Conservation (phyloP, 2,113 vertebrate species). For the Tetraodon nigroviridis region DNA sequence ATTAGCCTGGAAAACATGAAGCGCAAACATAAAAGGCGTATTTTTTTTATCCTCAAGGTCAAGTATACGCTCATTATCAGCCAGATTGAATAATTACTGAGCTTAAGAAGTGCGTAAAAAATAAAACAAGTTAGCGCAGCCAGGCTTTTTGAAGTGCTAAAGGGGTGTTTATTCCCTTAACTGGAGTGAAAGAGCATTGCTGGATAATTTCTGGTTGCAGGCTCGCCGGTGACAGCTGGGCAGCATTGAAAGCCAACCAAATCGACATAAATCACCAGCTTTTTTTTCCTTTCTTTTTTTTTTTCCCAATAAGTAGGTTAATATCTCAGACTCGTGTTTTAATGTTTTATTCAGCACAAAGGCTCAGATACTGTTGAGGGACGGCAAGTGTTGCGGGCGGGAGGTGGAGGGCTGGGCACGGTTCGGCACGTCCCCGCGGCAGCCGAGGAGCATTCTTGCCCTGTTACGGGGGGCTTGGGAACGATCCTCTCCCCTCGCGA, state of each 20-base stretch:
- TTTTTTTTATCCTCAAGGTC: slow-evolving; percentile 65
- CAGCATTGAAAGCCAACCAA: slow-evolving; percentile 69
- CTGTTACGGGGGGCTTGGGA: slow-evolving; percentile 40
- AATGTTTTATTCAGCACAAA: slow-evolving; percentile 74
- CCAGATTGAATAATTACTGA: slow-evolving; percentile 66
- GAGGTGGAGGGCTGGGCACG: slow-evolving; percentile 47
- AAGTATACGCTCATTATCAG: slow-evolving; percentile 57
- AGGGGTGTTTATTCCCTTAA: slow-evolving; percentile 72
- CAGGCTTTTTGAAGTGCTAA: slow-evolving; percentile 70
- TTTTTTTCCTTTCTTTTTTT: slow-evolving; percentile 43
- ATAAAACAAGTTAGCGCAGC: slow-evolving; percentile 55
- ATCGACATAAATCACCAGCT: slow-evolving; percentile 72
- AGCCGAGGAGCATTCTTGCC: slow-evolving; percentile 33
- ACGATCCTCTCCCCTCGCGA: slow-evolving; percentile 49
- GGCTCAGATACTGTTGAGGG: slow-evolving; percentile 60
- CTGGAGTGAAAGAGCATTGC: slow-evolving; percentile 63
- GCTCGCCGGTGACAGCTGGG: slow-evolving; percentile 72
- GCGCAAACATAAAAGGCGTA: slow-evolving; percentile 61
- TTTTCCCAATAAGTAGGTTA: slow-evolving; percentile 77
- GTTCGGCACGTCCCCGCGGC: slow-evolving; percentile 47
- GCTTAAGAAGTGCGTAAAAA: slow-evolving; percentile 50
- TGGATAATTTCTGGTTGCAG: slow-evolving; percentile 77
- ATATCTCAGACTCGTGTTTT: slow-evolving; percentile 74
- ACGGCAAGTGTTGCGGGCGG: slow-evolving; percentile 59
- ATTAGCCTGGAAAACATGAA: slow-evolving; percentile 68